Percentiles rank a stretch among this genome's conserved stretches.
These are phyloP conservation scores for Clarias pachynema DNA, from an alignment of 2,797 vertebrate genomes.

Conservation along the genomic window DNA sequence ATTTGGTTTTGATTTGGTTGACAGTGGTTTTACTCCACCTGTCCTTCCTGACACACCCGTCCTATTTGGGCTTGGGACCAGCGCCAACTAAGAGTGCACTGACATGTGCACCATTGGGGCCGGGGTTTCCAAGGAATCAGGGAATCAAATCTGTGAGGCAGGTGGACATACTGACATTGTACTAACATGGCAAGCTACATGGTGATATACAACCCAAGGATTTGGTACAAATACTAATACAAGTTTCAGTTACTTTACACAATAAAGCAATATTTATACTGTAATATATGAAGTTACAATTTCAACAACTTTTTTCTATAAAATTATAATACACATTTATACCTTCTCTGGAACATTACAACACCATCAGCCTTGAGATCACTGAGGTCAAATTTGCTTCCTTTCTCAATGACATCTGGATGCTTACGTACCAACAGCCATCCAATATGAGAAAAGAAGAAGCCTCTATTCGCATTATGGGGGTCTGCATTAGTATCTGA, in stretches of 20 bases:
- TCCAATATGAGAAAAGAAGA: conserved; percentile 93
- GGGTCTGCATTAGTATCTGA: conserved; percentile 92
- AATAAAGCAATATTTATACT: background rate
- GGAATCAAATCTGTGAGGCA: no score
- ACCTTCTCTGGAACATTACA: conserved; percentile 93
- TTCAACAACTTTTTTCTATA: background rate
- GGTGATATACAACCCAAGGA: background rate
- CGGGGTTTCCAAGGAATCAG: no score
- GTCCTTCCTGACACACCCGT: no score
- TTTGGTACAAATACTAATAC: background rate
- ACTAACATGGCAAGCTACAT: background rate
- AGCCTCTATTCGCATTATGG: conserved; percentile 86
- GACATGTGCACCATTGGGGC: no score
- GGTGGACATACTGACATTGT: no score
- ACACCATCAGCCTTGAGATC: conserved; percentile 86
- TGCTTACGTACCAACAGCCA: conserved; percentile 95
- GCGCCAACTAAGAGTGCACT: no score
- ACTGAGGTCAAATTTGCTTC: conserved; percentile 80
- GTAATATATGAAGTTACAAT: background rate
- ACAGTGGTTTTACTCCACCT: no score
- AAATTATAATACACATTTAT: conserved; percentile 55
- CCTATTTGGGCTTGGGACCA: no score
- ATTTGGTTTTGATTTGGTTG: no score
- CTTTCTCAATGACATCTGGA: conserved; percentile 89
- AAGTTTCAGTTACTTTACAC: background rate